Percentiles rank a stretch among this genome's conserved stretches.
Conservation (phyloP, 2,113 vertebrate species). For the Eolophus roseicapilla region DNA sequence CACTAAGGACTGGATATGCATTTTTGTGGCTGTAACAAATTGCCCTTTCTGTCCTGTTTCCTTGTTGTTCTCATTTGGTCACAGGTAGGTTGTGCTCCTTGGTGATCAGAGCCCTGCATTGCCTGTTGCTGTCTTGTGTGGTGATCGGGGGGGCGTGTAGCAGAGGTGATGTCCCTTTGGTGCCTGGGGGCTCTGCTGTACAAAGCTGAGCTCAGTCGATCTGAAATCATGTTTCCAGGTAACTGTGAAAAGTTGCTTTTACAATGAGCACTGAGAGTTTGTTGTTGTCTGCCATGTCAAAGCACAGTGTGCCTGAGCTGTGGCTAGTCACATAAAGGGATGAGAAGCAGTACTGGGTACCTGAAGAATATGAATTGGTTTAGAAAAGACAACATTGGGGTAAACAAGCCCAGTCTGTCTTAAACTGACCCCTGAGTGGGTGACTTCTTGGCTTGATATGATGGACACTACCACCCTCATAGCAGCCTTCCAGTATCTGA, state of each 20-base stretch:
- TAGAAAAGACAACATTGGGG: neutral
- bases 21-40: neutral
- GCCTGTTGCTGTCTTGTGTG: neutral
- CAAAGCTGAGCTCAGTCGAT: neutral
- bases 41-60: conserved; percentile 20
- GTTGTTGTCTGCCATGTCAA: neutral
- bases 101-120: neutral
- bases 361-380: neutral
- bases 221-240: conserved; percentile 4
- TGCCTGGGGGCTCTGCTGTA: neutral
- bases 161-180: neutral
- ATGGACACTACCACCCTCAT: neutral
- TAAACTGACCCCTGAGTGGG: neutral
- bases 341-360: neutral
- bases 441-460: neutral
- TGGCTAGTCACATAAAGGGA: neutral
- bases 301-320: neutral
- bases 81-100: neutral
- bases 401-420: neutral
- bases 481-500: neutral
- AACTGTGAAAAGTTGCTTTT: conserved; percentile 10
- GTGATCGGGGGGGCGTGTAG: neutral
- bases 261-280: neutral
- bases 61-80: neutral
- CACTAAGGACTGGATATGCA: neutral